Percentiles rank a stretch among this genome's conserved stretches.
These are phyloP conservation scores for Drosophila hawaiiensis DNA, from an alignment of 2,888 invertebrate species.

Conservation along the genomic window DNA sequence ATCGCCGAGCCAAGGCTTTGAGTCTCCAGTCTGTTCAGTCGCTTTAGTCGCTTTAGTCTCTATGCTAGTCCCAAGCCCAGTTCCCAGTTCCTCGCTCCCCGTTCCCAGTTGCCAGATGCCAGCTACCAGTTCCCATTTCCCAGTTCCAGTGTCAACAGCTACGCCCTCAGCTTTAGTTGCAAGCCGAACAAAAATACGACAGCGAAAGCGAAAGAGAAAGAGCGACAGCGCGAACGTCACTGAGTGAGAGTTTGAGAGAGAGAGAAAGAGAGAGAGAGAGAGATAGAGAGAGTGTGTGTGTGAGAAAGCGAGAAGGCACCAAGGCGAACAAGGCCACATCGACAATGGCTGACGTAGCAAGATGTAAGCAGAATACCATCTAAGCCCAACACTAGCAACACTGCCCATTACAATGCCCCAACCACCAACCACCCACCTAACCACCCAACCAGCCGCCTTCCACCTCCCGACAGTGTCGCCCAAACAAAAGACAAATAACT, in stretches of 20 bases:
- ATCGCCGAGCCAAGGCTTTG: constrained; percentile 46
- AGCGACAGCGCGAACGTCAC: neutral
- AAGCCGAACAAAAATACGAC: constrained; percentile 40
- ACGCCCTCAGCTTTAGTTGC: constrained; percentile 38
- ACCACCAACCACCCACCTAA: neutral
- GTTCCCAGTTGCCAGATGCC: constrained; percentile 6
- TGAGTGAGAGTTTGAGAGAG: neutral
- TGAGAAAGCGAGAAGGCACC: neutral
- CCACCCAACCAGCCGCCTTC: neutral
- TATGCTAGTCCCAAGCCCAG: constrained; percentile 1
- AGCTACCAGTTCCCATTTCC: constrained; percentile 15
- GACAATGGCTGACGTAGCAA: constrained; percentile 63
- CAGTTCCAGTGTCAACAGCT: constrained; percentile 37
- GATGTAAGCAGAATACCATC: constrained; percentile 13
- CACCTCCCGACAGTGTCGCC: constrained; percentile 45
- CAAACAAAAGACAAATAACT: constrained; percentile 29
- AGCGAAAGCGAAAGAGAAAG: neutral
- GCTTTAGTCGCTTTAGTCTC: neutral
- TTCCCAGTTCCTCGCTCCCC: constrained; percentile 10
- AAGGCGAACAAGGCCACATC: constrained; percentile 17
- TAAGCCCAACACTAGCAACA: neutral
- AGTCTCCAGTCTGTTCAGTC: constrained; percentile 1
- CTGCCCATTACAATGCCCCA: neutral
- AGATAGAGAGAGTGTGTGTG: neutral
- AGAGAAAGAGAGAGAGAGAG: neutral